Evolutionary conservation across 2,113 vertebrate genomes (phyloP).

Genomic region (Dasyurus viverrinus): DNA sequence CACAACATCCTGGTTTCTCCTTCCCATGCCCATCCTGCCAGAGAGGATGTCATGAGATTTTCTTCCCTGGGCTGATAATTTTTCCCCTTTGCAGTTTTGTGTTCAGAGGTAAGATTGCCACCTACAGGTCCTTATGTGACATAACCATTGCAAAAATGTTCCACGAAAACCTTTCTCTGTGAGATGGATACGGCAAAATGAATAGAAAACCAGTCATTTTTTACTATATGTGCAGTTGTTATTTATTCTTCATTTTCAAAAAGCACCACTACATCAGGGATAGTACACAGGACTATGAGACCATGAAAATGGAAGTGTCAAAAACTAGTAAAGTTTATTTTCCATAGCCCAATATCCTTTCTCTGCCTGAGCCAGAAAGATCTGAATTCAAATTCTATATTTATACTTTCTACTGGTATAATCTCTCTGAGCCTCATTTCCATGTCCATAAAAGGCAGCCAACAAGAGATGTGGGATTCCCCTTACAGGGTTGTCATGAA

Average conservation of each 20-base stretch:
- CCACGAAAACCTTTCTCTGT: not conserved
- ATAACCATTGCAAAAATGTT: not conserved
- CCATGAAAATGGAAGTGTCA: not conserved
- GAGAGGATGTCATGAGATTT: not conserved
- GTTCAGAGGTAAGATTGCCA: slow-evolving; percentile 82
- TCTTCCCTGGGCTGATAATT: slow-evolving; percentile 36
- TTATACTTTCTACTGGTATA: not conserved
- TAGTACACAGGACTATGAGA: not conserved
- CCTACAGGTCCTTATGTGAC: slow-evolving; percentile 74
- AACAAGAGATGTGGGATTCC: not conserved
- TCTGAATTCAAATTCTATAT: not conserved
- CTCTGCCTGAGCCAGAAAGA: not conserved
- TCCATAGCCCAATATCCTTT: not conserved
- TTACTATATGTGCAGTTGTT: not conserved
- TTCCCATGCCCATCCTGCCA: fast-evolving
- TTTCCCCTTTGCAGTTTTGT: slow-evolving; percentile 35
- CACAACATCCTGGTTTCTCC: not conserved
- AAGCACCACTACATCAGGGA: too few relatives aligned
- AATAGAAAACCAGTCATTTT: not conserved
- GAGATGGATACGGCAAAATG: not conserved
- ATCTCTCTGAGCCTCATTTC: not conserved
- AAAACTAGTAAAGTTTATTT: not conserved
- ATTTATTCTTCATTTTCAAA: too few relatives aligned
- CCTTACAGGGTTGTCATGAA: not conserved
- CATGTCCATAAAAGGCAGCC: not conserved